Conservation (phyloP, 2,797 vertebrate genomes). For the Calcarius lapponicus region DNA sequence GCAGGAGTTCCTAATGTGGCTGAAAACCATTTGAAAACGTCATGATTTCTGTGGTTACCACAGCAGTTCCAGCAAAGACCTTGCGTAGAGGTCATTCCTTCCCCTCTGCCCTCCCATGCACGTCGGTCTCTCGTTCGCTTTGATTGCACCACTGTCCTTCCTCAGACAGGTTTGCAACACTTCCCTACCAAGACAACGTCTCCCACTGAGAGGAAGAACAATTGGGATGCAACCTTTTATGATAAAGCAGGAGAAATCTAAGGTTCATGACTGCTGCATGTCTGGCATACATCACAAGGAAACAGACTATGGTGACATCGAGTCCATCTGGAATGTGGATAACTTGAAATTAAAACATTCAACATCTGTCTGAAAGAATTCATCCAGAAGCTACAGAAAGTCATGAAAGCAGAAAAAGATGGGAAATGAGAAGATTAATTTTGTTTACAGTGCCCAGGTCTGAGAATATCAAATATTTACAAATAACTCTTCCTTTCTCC, state of each 20-base stretch:
- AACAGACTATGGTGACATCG: neutral
- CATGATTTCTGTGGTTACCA: neutral
- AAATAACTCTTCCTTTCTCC: neutral
- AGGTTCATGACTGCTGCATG: neutral
- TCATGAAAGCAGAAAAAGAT: neutral
- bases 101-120: neutral
- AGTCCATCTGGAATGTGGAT: neutral
- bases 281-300: neutral
- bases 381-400: neutral
- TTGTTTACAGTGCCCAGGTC: neutral
- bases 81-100: fast-evolving
- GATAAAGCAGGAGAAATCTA: neutral
- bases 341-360: neutral
- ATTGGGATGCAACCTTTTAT: neutral
- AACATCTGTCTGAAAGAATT: neutral
- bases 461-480: neutral
- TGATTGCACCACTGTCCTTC: fast-evolving
- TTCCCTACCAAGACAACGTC: neutral
- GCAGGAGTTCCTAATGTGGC: neutral
- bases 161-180: neutral
- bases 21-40: neutral
- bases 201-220: neutral
- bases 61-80: neutral
- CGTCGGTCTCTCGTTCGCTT: fast-evolving
- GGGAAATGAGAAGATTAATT: neutral